phyloP scores from a whole-genome alignment of 1,140 invertebrate species.

The Trichonephila clavata region DNA sequence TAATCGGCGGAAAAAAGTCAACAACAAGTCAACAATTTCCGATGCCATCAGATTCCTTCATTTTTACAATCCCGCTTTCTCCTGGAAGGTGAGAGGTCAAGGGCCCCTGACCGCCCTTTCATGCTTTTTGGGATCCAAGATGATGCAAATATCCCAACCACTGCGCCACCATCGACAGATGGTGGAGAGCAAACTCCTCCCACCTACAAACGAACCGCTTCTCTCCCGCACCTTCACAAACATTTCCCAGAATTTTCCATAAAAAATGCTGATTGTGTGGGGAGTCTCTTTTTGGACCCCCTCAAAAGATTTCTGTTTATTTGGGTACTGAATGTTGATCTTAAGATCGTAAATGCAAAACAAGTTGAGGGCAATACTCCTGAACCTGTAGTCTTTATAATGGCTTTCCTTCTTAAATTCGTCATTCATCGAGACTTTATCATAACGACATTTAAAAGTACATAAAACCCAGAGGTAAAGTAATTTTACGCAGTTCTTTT shows the following conservation, averaged over 20 bases:
- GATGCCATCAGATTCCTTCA: background rate
- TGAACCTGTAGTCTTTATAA: too few relatives aligned
- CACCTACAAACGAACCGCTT: background rate
- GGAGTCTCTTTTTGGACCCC: background rate
- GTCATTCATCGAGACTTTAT: too few relatives aligned
- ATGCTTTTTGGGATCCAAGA: background rate
- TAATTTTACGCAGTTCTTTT: too few relatives aligned
- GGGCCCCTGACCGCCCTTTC: background rate
- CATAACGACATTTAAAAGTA: too few relatives aligned
- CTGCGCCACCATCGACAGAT: background rate
- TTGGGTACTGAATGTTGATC: background rate
- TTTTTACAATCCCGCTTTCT: background rate
- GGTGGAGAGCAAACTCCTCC: background rate
- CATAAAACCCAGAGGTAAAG: too few relatives aligned
- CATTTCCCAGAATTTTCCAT: background rate
- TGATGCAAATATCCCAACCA: slow-evolving; percentile 10
- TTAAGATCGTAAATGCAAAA: background rate
- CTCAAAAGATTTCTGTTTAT: background rate
- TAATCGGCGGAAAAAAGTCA: background rate
- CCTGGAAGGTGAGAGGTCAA: background rate
- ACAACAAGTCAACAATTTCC: background rate
- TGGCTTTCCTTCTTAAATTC: too few relatives aligned
- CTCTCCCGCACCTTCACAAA: background rate
- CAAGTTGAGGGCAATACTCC: background rate
- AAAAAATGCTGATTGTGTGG: background rate